A percentile compares a stretch with the other conserved stretches of the same genome.
Evolutionary conservation across 2,888 invertebrate species (phyloP).

Genomic region (Micoletzkya japonica): DNA sequence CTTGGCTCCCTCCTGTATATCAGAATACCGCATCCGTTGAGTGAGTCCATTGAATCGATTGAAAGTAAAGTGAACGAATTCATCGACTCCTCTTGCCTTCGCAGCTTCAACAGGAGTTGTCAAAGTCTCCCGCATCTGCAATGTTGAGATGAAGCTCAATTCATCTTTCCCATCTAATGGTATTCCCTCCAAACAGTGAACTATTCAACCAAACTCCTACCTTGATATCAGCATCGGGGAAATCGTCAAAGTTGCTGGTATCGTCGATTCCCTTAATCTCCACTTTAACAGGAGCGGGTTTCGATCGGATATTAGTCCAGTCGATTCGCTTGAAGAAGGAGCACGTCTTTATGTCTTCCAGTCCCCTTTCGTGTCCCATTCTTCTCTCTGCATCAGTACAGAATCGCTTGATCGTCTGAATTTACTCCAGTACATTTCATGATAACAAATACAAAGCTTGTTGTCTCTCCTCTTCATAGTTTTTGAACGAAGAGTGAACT

Average conservation of each 20-base stretch:
- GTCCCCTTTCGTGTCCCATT: constrained; percentile 80
- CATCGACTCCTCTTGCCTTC: constrained; percentile 74
- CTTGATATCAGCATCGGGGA: constrained; percentile 97
- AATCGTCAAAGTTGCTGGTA: constrained; percentile 99
- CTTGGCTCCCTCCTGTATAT: constrained; percentile 15
- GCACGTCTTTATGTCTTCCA: constrained; percentile 87
- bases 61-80: constrained; percentile 99
- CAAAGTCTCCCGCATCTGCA: constrained; percentile 36
- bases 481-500: constrained; percentile 3
- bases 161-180: background rate
- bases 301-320: constrained; percentile 93
- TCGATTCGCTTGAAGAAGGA: constrained; percentile 92
- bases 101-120: constrained; percentile 28
- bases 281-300: constrained; percentile 95
- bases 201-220: too few relatives aligned
- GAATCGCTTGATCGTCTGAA: constrained; percentile 70
- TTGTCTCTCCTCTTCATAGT: background rate
- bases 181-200: too few relatives aligned
- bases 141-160: background rate
- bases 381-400: constrained; percentile 95
- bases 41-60: constrained; percentile 97
- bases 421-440: background rate
- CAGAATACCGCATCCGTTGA: constrained; percentile 73
- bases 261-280: constrained; percentile 98
- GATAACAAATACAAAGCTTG: background rate